Conservation (phyloP, 2,888 invertebrate species). For the Tetragnatha montana region DNA sequence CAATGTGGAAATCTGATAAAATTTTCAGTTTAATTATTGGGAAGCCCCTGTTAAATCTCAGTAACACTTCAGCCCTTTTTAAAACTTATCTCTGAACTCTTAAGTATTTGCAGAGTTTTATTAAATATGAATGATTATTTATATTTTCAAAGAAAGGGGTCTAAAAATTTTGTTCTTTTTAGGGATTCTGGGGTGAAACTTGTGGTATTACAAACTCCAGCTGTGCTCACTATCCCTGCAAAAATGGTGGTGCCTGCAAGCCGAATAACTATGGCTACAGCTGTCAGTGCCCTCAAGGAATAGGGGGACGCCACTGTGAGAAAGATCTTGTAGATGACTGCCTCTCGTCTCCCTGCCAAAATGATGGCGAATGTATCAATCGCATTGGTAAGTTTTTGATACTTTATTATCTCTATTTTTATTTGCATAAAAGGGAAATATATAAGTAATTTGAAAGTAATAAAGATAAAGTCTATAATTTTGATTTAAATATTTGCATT, state of each 20-base stretch:
- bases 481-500: slow-evolving; percentile 74
- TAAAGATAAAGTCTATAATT: too few relatives aligned
- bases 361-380: slow-evolving; percentile 87
- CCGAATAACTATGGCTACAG: slow-evolving; percentile 75
- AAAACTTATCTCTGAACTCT: neutral
- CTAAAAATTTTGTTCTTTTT: slow-evolving; percentile 73
- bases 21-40: too few relatives aligned
- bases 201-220: slow-evolving; percentile 90
- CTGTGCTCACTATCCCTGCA: slow-evolving; percentile 86
- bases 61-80: neutral
- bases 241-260: slow-evolving; percentile 75
- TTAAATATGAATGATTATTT: neutral
- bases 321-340: slow-evolving; percentile 91
- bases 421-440: neutral
- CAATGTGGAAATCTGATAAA: too few relatives aligned
- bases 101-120: neutral
- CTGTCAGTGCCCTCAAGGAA: slow-evolving; percentile 88
- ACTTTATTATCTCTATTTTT: neutral
- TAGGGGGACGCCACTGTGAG: slow-evolving; percentile 89
- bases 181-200: slow-evolving; percentile 90
- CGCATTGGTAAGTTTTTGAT: slow-evolving; percentile 81
- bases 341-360: slow-evolving; percentile 94
- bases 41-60: too few relatives aligned
- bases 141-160: neutral
- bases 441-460: neutral